Conservation (phyloP, 2,797 vertebrate species). For the Falco peregrinus region DNA sequence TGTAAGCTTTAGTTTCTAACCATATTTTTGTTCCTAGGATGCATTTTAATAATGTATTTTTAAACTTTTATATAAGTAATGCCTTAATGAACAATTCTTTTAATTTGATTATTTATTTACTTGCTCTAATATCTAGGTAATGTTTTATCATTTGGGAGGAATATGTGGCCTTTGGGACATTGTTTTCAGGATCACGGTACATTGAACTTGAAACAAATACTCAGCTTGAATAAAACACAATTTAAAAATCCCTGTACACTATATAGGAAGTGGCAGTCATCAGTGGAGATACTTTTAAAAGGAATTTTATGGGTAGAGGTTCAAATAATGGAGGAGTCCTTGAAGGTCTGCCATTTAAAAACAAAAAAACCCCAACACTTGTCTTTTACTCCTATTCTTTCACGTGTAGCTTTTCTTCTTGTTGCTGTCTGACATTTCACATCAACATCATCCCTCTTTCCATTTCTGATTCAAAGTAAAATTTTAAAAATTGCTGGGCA, state of each 20-base stretch:
- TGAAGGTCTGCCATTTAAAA: not conserved
- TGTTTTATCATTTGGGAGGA: not conserved
- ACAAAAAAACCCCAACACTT: not conserved
- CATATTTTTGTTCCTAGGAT: not conserved
- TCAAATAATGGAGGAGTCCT: not conserved
- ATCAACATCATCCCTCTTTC: not conserved
- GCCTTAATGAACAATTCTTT: not conserved
- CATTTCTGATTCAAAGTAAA: not conserved
- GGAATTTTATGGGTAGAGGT: not conserved
- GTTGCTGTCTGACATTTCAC: not conserved
- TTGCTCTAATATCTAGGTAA: not conserved
- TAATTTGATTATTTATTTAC: not conserved
- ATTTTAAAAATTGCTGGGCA: not conserved
- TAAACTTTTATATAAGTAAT: not conserved
- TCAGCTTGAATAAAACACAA: not conserved
- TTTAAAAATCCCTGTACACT: not conserved
- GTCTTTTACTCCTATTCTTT: not conserved
- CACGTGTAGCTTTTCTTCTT: not conserved
- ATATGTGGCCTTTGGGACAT: not conserved
- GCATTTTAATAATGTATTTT: not conserved
- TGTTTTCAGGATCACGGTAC: not conserved
- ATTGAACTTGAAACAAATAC: not conserved
- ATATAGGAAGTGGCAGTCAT: not conserved
- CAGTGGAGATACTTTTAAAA: not conserved
- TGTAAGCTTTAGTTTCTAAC: not conserved